phyloP scores from a whole-genome alignment of 2,888 invertebrate species.

The Diadromus collaris region DNA sequence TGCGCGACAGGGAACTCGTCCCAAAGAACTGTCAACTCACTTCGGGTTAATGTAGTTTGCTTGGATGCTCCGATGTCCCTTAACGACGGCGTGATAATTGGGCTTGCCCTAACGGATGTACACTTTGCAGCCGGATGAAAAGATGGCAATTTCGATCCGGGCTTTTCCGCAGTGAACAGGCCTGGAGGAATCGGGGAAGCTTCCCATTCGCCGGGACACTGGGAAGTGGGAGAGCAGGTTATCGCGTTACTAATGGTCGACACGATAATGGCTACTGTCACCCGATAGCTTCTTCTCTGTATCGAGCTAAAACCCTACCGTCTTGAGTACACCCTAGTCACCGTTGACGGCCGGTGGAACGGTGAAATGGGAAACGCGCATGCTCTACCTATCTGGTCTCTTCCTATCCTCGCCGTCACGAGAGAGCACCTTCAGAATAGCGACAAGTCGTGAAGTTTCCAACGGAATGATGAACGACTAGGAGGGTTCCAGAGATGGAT shows the following conservation, averaged over 20 bases:
- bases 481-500: constrained; percentile 7
- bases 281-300: constrained; percentile 66
- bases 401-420: constrained; percentile 26
- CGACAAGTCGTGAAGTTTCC: constrained; percentile 40
- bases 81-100: constrained; percentile 7
- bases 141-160: constrained; percentile 37
- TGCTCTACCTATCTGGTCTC: constrained; percentile 7
- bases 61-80: constrained; percentile 6
- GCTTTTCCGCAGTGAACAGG: constrained; percentile 10
- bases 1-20: neutral
- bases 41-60: neutral
- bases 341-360: constrained; percentile 40
- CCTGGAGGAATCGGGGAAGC: constrained; percentile 21
- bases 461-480: constrained; percentile 39
- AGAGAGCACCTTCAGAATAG: constrained; percentile 34
- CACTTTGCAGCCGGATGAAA: constrained; percentile 14
- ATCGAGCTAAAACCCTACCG: constrained; percentile 39
- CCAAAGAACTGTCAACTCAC: neutral
- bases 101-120: constrained; percentile 14
- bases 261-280: constrained; percentile 71
- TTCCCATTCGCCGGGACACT: constrained; percentile 14
- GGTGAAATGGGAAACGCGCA: constrained; percentile 48
- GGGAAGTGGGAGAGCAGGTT: constrained; percentile 55
- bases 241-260: constrained; percentile 74
- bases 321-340: constrained; percentile 14